Evolutionary conservation across 2,888 invertebrate genomes (phyloP).

Genomic region (Harpagoxenus sublaevis): DNA sequence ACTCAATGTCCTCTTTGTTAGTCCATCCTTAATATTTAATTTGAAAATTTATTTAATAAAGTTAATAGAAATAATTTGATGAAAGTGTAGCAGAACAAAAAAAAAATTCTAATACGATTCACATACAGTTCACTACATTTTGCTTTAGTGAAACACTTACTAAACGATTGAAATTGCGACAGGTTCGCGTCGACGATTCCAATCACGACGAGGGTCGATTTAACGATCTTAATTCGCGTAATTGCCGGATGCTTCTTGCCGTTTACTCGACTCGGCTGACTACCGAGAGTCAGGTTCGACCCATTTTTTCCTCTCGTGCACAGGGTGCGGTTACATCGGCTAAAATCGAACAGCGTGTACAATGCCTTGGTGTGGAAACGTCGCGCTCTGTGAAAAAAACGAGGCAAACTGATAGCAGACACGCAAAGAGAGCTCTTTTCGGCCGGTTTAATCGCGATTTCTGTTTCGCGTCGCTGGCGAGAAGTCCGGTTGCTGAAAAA

Average conservation of each 20-base stretch:
- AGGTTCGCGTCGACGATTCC: neutral
- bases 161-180: neutral
- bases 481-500: constrained; percentile 59
- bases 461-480: neutral
- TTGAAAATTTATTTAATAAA: neutral
- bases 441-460: constrained; percentile 18
- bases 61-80: neutral
- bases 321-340: constrained; percentile 74
- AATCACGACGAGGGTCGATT: constrained; percentile 12
- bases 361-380: constrained; percentile 53
- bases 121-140: neutral
- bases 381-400: constrained; percentile 49
- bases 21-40: neutral
- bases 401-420: constrained; percentile 67
- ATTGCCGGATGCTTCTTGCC: constrained; percentile 27
- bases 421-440: constrained; percentile 67
- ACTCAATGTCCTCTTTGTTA: neutral
- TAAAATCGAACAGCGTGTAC: constrained; percentile 59
- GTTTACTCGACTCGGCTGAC: neutral
- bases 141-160: neutral
- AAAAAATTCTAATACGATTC: neutral
- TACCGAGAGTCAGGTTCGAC: constrained; percentile 56
- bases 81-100: neutral
- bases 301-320: constrained; percentile 66
- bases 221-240: constrained; percentile 30